Conservation (phyloP, 1,140 invertebrate species). For the Calliopsis andreniformis region DNA sequence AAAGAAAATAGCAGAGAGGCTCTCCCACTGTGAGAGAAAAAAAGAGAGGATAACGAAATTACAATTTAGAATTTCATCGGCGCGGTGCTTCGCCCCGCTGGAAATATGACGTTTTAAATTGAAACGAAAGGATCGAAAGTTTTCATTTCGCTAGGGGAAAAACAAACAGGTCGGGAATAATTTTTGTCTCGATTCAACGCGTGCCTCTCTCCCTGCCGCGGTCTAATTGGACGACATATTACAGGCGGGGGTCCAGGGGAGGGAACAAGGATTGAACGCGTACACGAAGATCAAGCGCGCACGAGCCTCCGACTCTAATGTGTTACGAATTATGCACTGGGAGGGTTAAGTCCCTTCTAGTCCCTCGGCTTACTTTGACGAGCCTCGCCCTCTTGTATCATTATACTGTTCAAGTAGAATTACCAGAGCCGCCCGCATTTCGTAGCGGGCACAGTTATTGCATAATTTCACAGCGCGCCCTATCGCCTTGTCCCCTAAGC, state of each 20-base stretch:
- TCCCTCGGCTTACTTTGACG: slow-evolving; percentile 49
- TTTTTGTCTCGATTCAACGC: neutral
- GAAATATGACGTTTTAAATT: slow-evolving; percentile 6
- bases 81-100: no score
- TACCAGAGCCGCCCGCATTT: slow-evolving; percentile 52
- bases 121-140: neutral
- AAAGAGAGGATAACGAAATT: slow-evolving; percentile 29
- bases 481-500: slow-evolving; percentile 17
- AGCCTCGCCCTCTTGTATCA: slow-evolving; percentile 39
- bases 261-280: slow-evolving; percentile 18
- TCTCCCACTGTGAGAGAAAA: slow-evolving; percentile 7
- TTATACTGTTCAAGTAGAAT: slow-evolving; percentile 50
- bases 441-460: slow-evolving; percentile 37
- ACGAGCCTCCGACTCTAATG: slow-evolving; percentile 43
- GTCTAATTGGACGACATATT: slow-evolving; percentile 30
- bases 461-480: slow-evolving; percentile 40
- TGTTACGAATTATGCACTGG: slow-evolving; percentile 47
- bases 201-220: no score
- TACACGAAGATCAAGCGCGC: neutral
- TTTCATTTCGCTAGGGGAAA: slow-evolving; percentile 1
- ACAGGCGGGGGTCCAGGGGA: neutral
- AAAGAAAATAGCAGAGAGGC: slow-evolving; percentile 21
- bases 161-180: neutral
- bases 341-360: slow-evolving; percentile 48
- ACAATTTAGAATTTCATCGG: slow-evolving; percentile 29